phyloP scores from a whole-genome alignment of 2,113 vertebrate genomes.

The Gyps fulvus region DNA sequence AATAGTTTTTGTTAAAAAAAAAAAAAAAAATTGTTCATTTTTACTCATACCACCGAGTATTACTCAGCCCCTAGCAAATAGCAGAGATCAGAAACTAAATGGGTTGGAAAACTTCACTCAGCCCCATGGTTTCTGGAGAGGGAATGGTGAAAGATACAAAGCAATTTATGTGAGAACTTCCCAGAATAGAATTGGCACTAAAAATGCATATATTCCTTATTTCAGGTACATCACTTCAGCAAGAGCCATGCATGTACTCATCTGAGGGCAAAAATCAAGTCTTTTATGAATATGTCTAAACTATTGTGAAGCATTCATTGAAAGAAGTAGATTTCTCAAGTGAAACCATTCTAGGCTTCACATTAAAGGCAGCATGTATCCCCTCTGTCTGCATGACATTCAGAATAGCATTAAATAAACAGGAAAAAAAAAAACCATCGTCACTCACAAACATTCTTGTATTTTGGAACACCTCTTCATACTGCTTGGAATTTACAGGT shows the following conservation, averaged over 20 bases:
- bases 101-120: background rate
- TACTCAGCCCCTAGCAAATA: background rate
- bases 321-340: background rate
- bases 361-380: background rate
- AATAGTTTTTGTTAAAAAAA: background rate
- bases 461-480: fast-evolving
- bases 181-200: background rate
- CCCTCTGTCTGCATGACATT: background rate
- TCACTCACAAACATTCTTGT: slow-evolving; percentile 14
- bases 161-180: background rate
- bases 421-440: background rate
- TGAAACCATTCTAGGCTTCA: background rate
- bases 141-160: background rate
- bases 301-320: background rate
- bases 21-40: background rate
- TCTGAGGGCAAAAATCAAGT: background rate
- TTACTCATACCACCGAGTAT: background rate
- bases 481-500: fast-evolving
- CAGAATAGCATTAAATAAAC: background rate
- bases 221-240: background rate
- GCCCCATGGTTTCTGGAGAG: background rate
- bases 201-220: background rate
- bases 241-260: background rate
- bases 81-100: background rate
- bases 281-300: background rate